Evolutionary conservation across 1,140 invertebrate genomes (phyloP), one percentile per base, ranked within the genome.

Genomic region (Ericerus pela): DNA sequence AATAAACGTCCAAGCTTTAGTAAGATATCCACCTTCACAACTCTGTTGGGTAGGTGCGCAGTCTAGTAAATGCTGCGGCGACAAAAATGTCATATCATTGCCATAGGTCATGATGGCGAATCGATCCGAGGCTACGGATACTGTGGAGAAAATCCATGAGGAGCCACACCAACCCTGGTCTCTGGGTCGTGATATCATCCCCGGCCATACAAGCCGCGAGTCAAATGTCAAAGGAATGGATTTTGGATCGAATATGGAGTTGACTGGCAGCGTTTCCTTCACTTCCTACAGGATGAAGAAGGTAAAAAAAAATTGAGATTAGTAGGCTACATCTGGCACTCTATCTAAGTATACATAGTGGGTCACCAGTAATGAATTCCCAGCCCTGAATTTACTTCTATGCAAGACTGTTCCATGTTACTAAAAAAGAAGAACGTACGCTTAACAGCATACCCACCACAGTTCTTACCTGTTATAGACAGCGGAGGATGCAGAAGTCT

Each of bases 161-260:
- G 88, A 78, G 1, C 81, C 90, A 65, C 92, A 89, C 82, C 91
- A 90, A 30, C 65, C 56, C 84, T 97, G 93, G 70, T 97, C 90
- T 11, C 77, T 70, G 10, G 95, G 73, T 0, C 71, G 73, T 0
- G 81, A 77, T 29, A 95, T 82, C 27, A 75, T 73, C 0, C 73
- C 71, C 0, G 76, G 76, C 91, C 91, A 96, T 38, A 75, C 73
- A 0, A 70, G 64, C 1, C 84, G 72, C 0, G 86, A 71, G 67
- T 95, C 87, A 66, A 96, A 95, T 33, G 73, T 60, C 1, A 65
- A 60, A 0, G 83, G 84, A 24, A 87, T 51, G 10, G 69, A 63
- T 0, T 70, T 62, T 6, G 74, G 70, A 55, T 79, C 72, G 65
- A 83, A 78, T 33, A 77, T 70, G 51, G 75, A 74, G 41, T 72